These are phyloP conservation scores for Rhea americana DNA, from an alignment of 2,113 vertebrate species.

Conservation along the genomic window DNA sequence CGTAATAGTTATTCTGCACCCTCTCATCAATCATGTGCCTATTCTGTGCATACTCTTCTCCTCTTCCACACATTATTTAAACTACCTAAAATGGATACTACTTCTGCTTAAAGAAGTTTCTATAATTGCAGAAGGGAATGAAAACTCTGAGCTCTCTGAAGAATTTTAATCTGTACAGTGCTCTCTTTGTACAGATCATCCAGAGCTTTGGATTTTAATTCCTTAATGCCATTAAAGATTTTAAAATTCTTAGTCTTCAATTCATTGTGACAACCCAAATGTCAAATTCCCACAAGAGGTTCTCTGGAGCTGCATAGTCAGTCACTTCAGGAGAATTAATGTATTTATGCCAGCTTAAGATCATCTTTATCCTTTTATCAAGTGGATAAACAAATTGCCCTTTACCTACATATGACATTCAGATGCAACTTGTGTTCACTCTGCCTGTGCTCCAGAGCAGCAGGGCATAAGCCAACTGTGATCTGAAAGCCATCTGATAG, in stretches of 20 bases:
- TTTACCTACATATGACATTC: fast-evolving
- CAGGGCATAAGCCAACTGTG: neutral
- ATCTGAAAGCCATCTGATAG: neutral
- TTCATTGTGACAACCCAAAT: fast-evolving
- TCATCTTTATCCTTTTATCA: neutral
- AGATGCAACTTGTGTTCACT: fast-evolving
- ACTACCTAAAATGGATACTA: neutral
- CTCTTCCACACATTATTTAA: neutral
- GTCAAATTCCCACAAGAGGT: neutral
- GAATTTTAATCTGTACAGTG: neutral
- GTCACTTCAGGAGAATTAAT: neutral
- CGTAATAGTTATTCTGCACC: slow-evolving; percentile 9
- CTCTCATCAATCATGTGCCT: neutral
- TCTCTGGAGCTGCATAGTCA: neutral
- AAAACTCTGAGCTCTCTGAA: neutral
- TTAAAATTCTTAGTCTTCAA: neutral
- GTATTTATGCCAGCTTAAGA: neutral
- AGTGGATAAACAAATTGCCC: neutral
- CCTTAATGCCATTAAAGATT: neutral
- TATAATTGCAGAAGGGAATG: neutral
- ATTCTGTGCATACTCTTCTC: neutral
- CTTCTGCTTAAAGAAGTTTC: neutral
- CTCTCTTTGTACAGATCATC: neutral
- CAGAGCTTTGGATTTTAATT: neutral
- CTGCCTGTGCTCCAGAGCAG: neutral